These are phyloP conservation scores for Pongo abelii DNA, from an alignment of 2,113 vertebrate species.

Conservation along the genomic window DNA sequence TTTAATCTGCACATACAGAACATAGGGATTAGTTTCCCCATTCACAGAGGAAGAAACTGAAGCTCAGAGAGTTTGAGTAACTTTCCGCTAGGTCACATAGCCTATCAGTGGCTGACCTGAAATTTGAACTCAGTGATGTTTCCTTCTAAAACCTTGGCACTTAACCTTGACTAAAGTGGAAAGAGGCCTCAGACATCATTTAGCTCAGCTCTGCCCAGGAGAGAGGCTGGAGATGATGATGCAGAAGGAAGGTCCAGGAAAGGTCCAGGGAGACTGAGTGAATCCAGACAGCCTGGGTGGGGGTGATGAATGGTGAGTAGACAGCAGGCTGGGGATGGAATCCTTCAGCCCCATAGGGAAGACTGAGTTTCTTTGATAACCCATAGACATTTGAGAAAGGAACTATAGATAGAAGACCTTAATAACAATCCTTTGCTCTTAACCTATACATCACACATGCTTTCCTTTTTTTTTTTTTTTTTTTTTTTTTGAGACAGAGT, in stretches of 20 bases:
- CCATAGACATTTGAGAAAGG: neutral
- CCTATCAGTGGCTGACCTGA: neutral
- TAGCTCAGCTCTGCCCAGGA: neutral
- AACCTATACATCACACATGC: neutral
- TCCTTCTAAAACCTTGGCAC: neutral
- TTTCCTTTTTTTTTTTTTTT: neutral
- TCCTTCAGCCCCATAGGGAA: neutral
- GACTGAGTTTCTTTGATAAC: neutral
- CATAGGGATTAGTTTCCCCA: neutral
- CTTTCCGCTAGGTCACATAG: neutral
- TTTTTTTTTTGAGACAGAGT: too few relatives aligned
- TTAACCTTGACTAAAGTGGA: neutral
- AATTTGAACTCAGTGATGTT: neutral
- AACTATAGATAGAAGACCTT: neutral
- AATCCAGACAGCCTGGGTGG: neutral
- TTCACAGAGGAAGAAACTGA: neutral
- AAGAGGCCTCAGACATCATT: neutral
- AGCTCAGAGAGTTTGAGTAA: neutral
- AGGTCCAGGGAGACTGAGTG: neutral
- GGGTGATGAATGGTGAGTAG: too few relatives aligned
- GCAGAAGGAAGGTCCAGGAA: neutral
- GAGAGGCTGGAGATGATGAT: neutral
- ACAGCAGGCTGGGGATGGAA: neutral
- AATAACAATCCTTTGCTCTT: neutral
- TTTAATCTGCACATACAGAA: neutral